A percentile compares a stretch with the other conserved stretches of the same genome.
phyloP scores from a whole-genome alignment of 2,113 vertebrate genomes.

The Petrocephalus microphthalmus region DNA sequence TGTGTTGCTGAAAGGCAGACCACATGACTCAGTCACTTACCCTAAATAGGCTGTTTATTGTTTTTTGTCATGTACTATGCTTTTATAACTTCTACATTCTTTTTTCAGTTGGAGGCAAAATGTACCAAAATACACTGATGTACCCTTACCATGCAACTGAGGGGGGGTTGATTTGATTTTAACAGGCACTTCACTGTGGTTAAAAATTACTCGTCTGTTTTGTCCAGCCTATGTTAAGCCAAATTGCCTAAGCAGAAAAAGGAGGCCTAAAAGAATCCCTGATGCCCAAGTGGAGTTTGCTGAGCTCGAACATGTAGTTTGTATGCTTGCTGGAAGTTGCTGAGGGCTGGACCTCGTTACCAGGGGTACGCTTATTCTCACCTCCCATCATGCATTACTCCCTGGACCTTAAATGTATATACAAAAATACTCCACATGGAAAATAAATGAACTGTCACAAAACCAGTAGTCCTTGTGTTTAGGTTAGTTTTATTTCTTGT shows the following conservation, averaged over 20 bases:
- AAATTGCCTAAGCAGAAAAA: not conserved
- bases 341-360: not conserved
- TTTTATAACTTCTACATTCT: not conserved
- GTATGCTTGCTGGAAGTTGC: not conserved
- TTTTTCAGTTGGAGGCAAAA: not conserved
- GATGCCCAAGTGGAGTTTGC: not conserved
- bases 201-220: not conserved
- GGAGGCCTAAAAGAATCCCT: not conserved
- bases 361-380: not conserved
- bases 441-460: conserved; percentile 3
- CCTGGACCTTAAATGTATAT: not conserved
- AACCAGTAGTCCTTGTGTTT: not conserved
- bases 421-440: not conserved
- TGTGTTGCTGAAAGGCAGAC: not conserved
- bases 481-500: not conserved
- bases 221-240: not conserved
- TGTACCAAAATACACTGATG: not conserved
- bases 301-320: not conserved
- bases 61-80: not conserved
- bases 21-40: not conserved
- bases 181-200: not conserved
- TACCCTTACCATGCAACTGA: not conserved
- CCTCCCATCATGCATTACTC: not conserved
- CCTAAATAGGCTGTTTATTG: not conserved
- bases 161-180: not conserved